Evolutionary conservation across 2,797 vertebrate genomes (phyloP).

Genomic region (Semotilus atromaculatus): DNA sequence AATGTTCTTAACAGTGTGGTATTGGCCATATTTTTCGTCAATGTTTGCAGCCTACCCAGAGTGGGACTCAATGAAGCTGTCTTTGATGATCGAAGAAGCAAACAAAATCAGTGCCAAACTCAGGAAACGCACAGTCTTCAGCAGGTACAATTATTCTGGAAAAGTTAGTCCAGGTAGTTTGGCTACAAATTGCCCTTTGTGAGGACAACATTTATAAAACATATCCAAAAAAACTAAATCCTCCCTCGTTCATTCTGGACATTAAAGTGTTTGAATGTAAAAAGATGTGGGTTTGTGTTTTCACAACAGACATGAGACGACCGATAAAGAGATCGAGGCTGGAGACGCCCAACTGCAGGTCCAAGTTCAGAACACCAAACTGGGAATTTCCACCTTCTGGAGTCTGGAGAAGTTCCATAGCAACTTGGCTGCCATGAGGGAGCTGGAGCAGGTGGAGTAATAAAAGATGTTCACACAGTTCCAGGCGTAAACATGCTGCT

Average conservation of each 20-base stretch:
- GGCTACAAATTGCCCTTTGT: no score
- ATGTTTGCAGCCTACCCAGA: slow-evolving; percentile 74
- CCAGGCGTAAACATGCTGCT: neutral
- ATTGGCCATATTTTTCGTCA: slow-evolving; percentile 44
- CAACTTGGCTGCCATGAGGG: slow-evolving; percentile 91
- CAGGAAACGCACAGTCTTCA: slow-evolving; percentile 85
- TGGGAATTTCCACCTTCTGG: slow-evolving; percentile 93
- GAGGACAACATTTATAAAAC: neutral
- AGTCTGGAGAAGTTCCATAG: slow-evolving; percentile 92
- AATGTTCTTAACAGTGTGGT: neutral
- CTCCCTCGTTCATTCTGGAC: neutral
- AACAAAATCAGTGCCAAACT: slow-evolving; percentile 89
- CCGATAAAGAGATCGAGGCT: slow-evolving; percentile 65
- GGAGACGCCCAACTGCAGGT: slow-evolving; percentile 75
- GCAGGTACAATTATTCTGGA: slow-evolving; percentile 72
- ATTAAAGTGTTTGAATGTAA: neutral
- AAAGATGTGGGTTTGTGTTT: neutral
- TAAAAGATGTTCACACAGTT: neutral
- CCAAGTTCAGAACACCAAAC: slow-evolving; percentile 87
- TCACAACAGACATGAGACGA: slow-evolving; percentile 79
- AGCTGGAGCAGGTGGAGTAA: slow-evolving; percentile 85
- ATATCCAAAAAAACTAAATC: no score
- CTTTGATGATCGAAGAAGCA: slow-evolving; percentile 94
- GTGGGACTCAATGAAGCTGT: slow-evolving; percentile 93
- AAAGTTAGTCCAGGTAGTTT: neutral